Conservation (phyloP, 2,888 invertebrate genomes). For the Heliconius cydno region DNA sequence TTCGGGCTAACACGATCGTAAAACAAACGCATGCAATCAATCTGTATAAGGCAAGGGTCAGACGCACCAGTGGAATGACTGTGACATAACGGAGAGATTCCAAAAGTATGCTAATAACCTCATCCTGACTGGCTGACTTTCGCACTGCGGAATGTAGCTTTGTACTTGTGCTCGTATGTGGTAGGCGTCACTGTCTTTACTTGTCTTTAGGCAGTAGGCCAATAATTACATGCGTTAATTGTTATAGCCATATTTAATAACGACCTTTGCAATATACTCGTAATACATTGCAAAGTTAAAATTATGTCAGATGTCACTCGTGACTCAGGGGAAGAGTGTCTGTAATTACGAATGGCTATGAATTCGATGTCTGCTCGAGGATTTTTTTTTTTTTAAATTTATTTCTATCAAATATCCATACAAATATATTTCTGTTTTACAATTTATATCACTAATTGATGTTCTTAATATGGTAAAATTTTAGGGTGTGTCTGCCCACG, state of each 20-base stretch:
- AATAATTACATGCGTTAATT: neutral
- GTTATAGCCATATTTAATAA: neutral
- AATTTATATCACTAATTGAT: neutral
- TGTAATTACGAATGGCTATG: too few species aligned
- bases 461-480: conserved; percentile 28
- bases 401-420: too few species aligned
- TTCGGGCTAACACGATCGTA: conserved; percentile 41
- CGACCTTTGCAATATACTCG: neutral
- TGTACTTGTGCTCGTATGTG: neutral
- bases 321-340: too few species aligned
- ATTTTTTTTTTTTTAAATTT: too few species aligned
- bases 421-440: neutral
- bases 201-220: neutral
- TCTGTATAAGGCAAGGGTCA: conserved; percentile 67
- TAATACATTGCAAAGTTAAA: neutral
- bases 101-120: conserved; percentile 64
- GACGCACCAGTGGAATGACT: conserved; percentile 34
- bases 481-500: conserved; percentile 66
- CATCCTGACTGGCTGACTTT: conserved; percentile 49
- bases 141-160: conserved; percentile 25
- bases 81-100: conserved; percentile 61
- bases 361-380: too few species aligned
- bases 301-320: neutral
- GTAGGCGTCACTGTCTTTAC: neutral
- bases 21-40: conserved; percentile 50